Base-by-base conservation (phyloP, 2,113 vertebrate genomes). In the Uropsilus gracilis region DNA sequence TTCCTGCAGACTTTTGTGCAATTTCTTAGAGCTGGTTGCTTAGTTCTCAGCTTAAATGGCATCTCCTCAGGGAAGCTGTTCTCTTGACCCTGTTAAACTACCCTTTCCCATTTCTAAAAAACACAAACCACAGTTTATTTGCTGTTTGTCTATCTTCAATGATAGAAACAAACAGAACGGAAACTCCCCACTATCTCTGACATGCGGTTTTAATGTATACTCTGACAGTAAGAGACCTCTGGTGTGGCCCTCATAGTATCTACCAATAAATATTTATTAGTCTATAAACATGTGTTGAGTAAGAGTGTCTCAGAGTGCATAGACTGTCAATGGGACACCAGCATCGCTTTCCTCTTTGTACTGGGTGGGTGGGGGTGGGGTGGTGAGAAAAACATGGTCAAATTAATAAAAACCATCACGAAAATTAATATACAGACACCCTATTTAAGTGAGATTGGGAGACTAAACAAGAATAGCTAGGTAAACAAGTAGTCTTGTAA, bases 121-220 rank as follows among this genome's bases (percentile, higher is more conserved):
- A 12, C 53, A 46, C 30, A 28, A 24, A 17, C 6, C 73, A 48
- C 0, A 0, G 20, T n/a, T 22, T 11, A 10, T 8, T 26, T 57
- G 57, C 30, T 61, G 7, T 2, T 14, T 1, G 5, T 42, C 68
- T 87, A 7, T 17, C 63, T 37, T 44, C 39, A 28, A 9, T 3
- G 46, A 75, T 37, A 11, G 28, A 50, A 77, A 46, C 20, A 32
- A 44, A 55, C 63, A 48, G 22, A 71, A 73, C 0, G 0, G 39
- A 22, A 8, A 2, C 46, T 55, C 39, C 50, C 13, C 26, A 1
- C 6, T 8, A 28, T 16, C 9, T 8, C 8, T 9, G 12, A 50
- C 0, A 6, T 4, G 28, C 14, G 30, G 30, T 12, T 9, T 42
- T 4, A 37, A 37, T 0, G 8, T 2, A 16, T 8, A 13, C 28